Evolutionary conservation across 2,113 vertebrate species (phyloP).

Genomic region (Echinops telfairi): DNA sequence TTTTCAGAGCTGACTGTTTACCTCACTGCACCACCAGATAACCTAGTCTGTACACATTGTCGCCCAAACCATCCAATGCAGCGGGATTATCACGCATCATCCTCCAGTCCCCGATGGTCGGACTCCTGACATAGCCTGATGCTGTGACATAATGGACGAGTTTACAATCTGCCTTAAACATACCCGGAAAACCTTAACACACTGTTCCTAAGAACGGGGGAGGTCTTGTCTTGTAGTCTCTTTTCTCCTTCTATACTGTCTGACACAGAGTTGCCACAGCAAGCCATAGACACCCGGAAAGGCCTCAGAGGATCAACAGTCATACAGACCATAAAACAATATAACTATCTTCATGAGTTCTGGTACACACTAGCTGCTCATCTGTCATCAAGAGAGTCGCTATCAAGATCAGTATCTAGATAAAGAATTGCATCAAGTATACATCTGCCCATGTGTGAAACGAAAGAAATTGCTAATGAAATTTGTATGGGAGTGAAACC

Average conservation of each 20-base stretch:
- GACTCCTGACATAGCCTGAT: constrained; percentile 89
- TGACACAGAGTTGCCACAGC: no score
- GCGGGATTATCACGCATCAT: constrained; percentile 90
- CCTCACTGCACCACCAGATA: no score
- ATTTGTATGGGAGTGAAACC: constrained; percentile 50
- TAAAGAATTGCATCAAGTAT: constrained; percentile 80
- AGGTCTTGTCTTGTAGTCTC: background rate
- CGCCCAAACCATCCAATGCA: background rate
- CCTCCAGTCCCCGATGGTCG: constrained; percentile 91
- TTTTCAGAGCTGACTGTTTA: no score
- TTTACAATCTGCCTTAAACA: constrained; percentile 89
- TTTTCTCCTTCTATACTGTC: no score
- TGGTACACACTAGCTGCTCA: constrained; percentile 88
- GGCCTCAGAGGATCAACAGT: no score
- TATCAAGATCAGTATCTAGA: constrained; percentile 89
- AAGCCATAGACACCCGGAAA: no score
- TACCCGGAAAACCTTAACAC: constrained; percentile 90
- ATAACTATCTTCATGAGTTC: constrained; percentile 96
- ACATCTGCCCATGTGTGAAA: constrained; percentile 54
- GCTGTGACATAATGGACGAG: constrained; percentile 91
- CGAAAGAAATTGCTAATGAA: constrained; percentile 29
- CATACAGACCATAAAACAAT: constrained; percentile 87
- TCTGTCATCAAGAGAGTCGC: constrained; percentile 83
- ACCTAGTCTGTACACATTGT: no score
- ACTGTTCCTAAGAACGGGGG: constrained; percentile 64